Conservation (phyloP, 2,888 invertebrate species). For the Lottia gigantea region DNA sequence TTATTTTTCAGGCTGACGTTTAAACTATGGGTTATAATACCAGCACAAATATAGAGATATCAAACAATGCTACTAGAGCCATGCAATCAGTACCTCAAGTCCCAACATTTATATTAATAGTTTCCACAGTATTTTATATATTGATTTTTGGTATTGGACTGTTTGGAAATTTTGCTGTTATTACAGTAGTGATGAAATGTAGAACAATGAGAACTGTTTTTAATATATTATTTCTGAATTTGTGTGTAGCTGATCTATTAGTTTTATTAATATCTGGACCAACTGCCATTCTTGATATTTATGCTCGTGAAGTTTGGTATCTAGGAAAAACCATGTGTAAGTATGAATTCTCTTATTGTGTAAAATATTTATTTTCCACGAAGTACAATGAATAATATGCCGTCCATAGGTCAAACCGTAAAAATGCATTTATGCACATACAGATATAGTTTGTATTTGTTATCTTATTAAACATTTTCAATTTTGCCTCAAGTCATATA, state of each 20-base stretch:
- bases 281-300: constrained; percentile 90
- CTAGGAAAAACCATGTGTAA: constrained; percentile 92
- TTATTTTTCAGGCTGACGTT: no score
- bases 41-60: no score
- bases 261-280: constrained; percentile 92
- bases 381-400: no score
- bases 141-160: constrained; percentile 90
- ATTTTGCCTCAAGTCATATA: no score
- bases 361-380: no score
- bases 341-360: constrained; percentile 69
- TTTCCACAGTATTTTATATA: constrained; percentile 88
- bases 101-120: constrained; percentile 81
- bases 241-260: constrained; percentile 91
- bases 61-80: no score
- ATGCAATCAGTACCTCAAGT: constrained; percentile 24
- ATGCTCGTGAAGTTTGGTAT: constrained; percentile 91
- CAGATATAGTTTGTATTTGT: no score
- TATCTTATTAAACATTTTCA: no score
- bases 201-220: constrained; percentile 84
- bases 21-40: no score
- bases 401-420: no score
- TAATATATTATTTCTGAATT: constrained; percentile 91
- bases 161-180: constrained; percentile 92
- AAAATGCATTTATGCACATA: no score
- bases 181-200: constrained; percentile 88